Evolutionary conservation across 2,888 invertebrate species (phyloP).

Genomic region (Cosmia pyralina): DNA sequence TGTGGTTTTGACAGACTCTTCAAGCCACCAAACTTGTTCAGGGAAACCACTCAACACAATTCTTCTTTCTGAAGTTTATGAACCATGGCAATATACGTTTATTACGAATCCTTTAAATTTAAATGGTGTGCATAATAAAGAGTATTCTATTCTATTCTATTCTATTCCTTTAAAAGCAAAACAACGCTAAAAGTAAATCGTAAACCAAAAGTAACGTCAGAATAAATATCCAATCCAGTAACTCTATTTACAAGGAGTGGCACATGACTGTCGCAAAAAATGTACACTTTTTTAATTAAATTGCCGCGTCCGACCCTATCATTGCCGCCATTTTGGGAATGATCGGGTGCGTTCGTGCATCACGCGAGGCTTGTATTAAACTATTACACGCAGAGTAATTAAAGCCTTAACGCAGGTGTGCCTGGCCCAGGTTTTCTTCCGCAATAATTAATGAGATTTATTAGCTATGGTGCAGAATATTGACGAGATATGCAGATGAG

Average conservation of each 20-base stretch:
- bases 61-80: constrained; percentile 4
- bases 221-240: constrained; percentile 19
- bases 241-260: constrained; percentile 53
- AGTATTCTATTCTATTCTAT: too few species aligned
- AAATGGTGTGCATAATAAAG: too few species aligned
- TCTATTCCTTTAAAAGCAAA: constrained; percentile 24
- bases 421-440: constrained; percentile 26
- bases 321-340: constrained; percentile 54
- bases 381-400: constrained; percentile 54
- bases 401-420: constrained; percentile 38
- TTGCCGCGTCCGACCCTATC: constrained; percentile 46
- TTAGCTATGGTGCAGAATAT: background rate
- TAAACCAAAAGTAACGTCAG: constrained; percentile 8
- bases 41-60: background rate
- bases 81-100: constrained; percentile 18
- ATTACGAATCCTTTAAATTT: constrained; percentile 3
- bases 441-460: constrained; percentile 32
- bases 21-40: constrained; percentile 10
- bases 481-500: background rate
- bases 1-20: too few species aligned
- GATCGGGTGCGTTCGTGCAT: constrained; percentile 56
- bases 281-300: constrained; percentile 53
- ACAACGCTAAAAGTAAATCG: constrained; percentile 3
- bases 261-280: constrained; percentile 58
- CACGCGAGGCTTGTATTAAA: constrained; percentile 58